Base-by-base conservation (phyloP, 2,888 invertebrate species). In the Scelioninae gen. 1 region DNA sequence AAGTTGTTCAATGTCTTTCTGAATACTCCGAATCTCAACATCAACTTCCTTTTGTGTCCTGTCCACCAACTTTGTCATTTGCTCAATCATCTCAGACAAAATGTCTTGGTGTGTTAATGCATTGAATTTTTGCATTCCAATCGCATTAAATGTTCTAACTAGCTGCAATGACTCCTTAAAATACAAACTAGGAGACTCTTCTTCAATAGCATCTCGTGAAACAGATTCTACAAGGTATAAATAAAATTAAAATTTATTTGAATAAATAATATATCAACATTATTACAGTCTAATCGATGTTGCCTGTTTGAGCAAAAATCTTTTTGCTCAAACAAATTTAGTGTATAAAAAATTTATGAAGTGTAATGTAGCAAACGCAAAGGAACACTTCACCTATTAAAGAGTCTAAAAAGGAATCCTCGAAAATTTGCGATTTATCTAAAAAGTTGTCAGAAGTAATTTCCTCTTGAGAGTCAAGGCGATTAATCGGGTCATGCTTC, bases 81-180 rank as follows among this genome's bases (percentile, higher is more conserved):
- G 93, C 40, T 93, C 93, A 62, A 94, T 91, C 16, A 94, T 94
- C 9, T 93, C 93, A 0, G 93, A 93, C 55, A 95, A 86, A 81
- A 94, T 94, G 83, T 94, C 94, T 3, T 94, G 93, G 86, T 95
- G 94, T 47, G 94, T 92, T 84, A 95, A 93, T 65, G 95, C 94
- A 89, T 94, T 94, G 68, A 95, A 90, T 88, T 95, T 95, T 87
- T 95, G 95, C 83, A 94, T 91, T 89, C 95, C 95, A 88, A 95
- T 94, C 34, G 93, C 93, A 71, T 93, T 92, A 84, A 95, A 95
- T 51, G 95, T 93, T 51, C 93, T 90, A 56, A 94, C 89, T 55
- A 95, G 90, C 79, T 95, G 94, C 16, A 91, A 86, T 0, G 95
- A 94, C 51, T 94, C 90, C 10, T 92, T 90, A 87, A 95, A 95